Base-by-base conservation (phyloP, 2,797 vertebrate genomes). In the Carapus acus region DNA sequence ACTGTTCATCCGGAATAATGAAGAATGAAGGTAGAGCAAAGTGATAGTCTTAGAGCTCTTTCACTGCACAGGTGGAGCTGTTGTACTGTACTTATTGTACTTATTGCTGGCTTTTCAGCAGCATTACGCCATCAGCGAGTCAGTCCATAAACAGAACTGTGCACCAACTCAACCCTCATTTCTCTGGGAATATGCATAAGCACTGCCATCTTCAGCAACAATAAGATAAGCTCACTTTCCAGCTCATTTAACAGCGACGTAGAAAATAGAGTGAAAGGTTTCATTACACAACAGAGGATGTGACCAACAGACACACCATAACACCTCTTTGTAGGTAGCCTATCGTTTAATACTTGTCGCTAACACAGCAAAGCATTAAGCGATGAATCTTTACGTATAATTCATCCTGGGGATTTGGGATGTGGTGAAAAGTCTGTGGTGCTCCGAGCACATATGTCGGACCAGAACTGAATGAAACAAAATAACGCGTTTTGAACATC, bases 91-190 rank as follows among this genome's bases (percentile, higher is more conserved):
- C 15, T 19, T 44, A 75, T 80, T 77, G 76, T n/a, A 68, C 78
- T 72, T 76, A 77, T 77, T 75, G 74, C 60, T 69, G 53, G 50
- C 74, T 78, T 78, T 74, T 52, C 67, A 8, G 64, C 62, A 65
- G 60, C 69, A 67, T 53, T 54, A 59, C 53, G 43, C 62, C 58
- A 49, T 60, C 45, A 9, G 24, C 3, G 69, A 68, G 58, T 52
- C 46, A 38, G 24, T 27, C 19, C 54, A 45, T 24, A 61, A 20
- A 21, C 33, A 17, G 49, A 62, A 58, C 39, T 27, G 52, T 56
- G 49, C 54, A 54, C 49, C 5, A 59, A n/a, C n/a, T n/a, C n/a
- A n/a, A n/a, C n/a, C n/a, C n/a, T n/a, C n/a, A n/a, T n/a, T n/a
- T n/a, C n/a, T n/a, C n/a, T n/a, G 13, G 21, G 38, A 43, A 27